phyloP scores from a whole-genome alignment of 2,797 vertebrate genomes.

The Steatocranus sp. region DNA sequence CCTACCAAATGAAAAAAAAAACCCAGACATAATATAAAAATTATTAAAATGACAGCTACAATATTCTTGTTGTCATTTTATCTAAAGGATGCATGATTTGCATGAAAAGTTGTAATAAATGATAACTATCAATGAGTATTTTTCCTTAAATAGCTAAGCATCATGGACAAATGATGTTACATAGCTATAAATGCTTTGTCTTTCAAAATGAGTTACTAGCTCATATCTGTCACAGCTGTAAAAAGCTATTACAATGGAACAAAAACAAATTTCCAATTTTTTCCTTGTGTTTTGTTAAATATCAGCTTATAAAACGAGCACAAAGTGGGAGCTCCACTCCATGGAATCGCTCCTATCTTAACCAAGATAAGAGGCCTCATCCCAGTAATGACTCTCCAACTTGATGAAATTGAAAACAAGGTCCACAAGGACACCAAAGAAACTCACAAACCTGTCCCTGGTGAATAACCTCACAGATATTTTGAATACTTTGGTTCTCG shows the following conservation, averaged over 20 bases:
- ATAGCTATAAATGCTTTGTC: not conserved
- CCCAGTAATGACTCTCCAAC: not conserved
- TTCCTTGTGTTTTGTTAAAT: not conserved
- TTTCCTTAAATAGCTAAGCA: not conserved
- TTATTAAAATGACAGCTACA: not conserved
- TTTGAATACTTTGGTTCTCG: not conserved
- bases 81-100: not conserved
- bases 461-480: not conserved
- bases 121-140: not conserved
- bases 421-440: not conserved
- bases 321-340: not conserved
- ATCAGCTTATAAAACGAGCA: not conserved
- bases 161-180: not conserved
- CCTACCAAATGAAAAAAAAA: not conserved
- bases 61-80: not conserved
- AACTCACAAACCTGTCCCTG: not conserved
- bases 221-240: not conserved
- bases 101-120: not conserved
- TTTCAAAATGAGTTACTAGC: not conserved
- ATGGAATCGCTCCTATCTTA: not conserved
- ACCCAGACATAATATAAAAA: fast-evolving
- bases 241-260: not conserved
- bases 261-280: not conserved
- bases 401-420: not conserved
- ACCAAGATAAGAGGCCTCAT: not conserved